Evolutionary conservation across 1,140 invertebrate species (phyloP).

Genomic region (Aricia agestis): DNA sequence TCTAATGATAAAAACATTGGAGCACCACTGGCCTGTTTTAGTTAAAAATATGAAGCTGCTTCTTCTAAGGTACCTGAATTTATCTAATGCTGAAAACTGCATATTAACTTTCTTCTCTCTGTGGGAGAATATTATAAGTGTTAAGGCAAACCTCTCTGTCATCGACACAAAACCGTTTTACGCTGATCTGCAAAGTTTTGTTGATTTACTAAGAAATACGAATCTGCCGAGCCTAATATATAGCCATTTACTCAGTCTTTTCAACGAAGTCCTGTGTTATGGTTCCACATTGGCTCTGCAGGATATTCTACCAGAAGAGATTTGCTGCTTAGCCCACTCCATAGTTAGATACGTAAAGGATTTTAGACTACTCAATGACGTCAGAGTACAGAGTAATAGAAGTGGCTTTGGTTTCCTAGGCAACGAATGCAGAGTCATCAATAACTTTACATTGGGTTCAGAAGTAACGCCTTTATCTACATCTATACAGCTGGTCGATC

Average conservation of each 20-base stretch:
- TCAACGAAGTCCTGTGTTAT: slow-evolving; percentile 93
- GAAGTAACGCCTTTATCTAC: slow-evolving; percentile 51
- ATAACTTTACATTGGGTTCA: slow-evolving; percentile 54
- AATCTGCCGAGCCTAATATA: slow-evolving; percentile 87
- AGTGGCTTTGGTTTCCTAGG: slow-evolving; percentile 77
- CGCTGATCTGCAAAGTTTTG: slow-evolving; percentile 87
- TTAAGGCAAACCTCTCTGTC: slow-evolving; percentile 91
- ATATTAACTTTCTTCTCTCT: slow-evolving; percentile 89
- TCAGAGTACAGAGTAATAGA: slow-evolving; percentile 67
- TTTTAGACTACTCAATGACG: slow-evolving; percentile 84
- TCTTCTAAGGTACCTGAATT: slow-evolving; percentile 76
- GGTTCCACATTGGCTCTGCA: slow-evolving; percentile 91
- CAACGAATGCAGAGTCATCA: slow-evolving; percentile 65
- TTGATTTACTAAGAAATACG: slow-evolving; percentile 82
- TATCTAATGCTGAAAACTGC: slow-evolving; percentile 79
- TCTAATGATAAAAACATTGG: slow-evolving; percentile 88
- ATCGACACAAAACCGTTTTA: slow-evolving; percentile 93
- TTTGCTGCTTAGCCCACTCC: slow-evolving; percentile 88
- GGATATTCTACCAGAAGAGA: slow-evolving; percentile 90
- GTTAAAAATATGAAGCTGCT: slow-evolving; percentile 81
- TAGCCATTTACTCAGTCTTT: slow-evolving; percentile 88
- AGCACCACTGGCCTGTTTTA: slow-evolving; percentile 87
- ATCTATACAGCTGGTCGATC: slow-evolving; percentile 57
- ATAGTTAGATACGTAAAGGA: slow-evolving; percentile 91
- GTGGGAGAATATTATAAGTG: slow-evolving; percentile 94